These are phyloP conservation scores for Caenorhabditis sp. DNA, from an alignment of 2,888 invertebrate species.

Conservation along the genomic window DNA sequence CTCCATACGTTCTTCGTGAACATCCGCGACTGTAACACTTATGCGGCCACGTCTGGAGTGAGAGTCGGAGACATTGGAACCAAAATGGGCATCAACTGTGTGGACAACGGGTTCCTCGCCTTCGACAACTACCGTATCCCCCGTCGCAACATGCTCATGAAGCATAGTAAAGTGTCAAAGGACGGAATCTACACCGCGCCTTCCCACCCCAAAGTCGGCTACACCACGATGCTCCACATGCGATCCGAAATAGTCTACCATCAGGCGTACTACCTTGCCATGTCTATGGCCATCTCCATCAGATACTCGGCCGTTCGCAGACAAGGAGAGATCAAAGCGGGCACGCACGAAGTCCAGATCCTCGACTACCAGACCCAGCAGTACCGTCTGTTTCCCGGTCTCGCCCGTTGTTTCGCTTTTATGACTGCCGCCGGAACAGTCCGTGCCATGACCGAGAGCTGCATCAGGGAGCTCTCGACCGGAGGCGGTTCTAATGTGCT, in stretches of 20 bases:
- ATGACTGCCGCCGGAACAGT: conserved; percentile 77
- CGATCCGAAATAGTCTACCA: conserved; percentile 92
- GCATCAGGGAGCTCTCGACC: conserved; percentile 46
- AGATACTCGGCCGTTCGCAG: conserved; percentile 91
- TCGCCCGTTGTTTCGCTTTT: conserved; percentile 86
- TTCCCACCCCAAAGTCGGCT: conserved; percentile 88
- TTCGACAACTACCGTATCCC: conserved; percentile 91
- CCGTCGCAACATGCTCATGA: conserved; percentile 91
- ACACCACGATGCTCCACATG: conserved; percentile 88
- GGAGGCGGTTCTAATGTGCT: conserved; percentile 61
- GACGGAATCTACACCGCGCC: conserved; percentile 92
- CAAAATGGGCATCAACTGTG: conserved; percentile 91
- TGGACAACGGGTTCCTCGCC: conserved; percentile 93
- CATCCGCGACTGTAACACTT: conserved; percentile 88
- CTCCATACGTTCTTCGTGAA: conserved; percentile 95
- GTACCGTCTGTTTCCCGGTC: conserved; percentile 89
- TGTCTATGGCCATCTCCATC: conserved; percentile 89
- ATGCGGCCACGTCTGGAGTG: conserved; percentile 82
- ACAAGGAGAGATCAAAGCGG: conserved; percentile 89
- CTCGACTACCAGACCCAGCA: conserved; percentile 95
- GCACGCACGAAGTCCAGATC: conserved; percentile 91
- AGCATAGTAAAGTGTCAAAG: conserved; percentile 85
- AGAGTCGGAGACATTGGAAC: conserved; percentile 94
- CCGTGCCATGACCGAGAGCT: conserved; percentile 58
- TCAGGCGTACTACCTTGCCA: conserved; percentile 84